phyloP scores from a whole-genome alignment of 1,140 invertebrate species.

The Glomeris maerens region DNA sequence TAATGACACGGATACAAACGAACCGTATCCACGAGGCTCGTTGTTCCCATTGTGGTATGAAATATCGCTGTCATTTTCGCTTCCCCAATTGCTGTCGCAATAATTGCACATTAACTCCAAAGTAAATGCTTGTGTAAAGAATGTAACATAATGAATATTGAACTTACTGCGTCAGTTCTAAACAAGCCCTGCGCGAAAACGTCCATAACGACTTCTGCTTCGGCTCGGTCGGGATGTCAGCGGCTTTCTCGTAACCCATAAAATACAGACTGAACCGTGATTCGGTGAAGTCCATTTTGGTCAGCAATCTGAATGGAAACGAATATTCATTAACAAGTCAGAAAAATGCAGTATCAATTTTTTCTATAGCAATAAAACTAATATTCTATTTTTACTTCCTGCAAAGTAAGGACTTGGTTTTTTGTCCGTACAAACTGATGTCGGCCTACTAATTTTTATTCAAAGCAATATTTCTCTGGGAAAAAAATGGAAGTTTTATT shows the following conservation, averaged over 20 bases:
- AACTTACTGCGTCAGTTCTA: constrained; percentile 83
- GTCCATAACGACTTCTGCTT: constrained; percentile 57
- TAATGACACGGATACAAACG: constrained; percentile 17
- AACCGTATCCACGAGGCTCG: constrained; percentile 77
- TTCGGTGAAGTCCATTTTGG: constrained; percentile 73
- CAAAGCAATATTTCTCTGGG: no score
- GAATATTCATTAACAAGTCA: neutral
- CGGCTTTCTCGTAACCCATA: constrained; percentile 70
- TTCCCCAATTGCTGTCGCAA: constrained; percentile 95
- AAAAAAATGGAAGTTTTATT: no score
- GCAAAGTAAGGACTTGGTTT: no score
- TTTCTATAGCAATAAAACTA: no score
- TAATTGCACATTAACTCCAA: no score
- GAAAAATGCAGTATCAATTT: neutral
- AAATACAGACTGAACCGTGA: constrained; percentile 88
- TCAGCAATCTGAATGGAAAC: constrained; percentile 41
- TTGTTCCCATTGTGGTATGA: constrained; percentile 80
- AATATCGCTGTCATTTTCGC: constrained; percentile 61
- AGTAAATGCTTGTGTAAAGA: neutral
- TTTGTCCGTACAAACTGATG: no score
- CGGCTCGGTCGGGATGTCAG: constrained; percentile 54
- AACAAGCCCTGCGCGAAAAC: constrained; percentile 64
- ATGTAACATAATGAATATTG: constrained; percentile 1
- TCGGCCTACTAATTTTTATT: no score
- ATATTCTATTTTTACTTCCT: no score